Percentiles rank a stretch among this genome's conserved stretches.
Conservation (phyloP, 2,113 vertebrate species). For the Dromaius novaehollandiae region DNA sequence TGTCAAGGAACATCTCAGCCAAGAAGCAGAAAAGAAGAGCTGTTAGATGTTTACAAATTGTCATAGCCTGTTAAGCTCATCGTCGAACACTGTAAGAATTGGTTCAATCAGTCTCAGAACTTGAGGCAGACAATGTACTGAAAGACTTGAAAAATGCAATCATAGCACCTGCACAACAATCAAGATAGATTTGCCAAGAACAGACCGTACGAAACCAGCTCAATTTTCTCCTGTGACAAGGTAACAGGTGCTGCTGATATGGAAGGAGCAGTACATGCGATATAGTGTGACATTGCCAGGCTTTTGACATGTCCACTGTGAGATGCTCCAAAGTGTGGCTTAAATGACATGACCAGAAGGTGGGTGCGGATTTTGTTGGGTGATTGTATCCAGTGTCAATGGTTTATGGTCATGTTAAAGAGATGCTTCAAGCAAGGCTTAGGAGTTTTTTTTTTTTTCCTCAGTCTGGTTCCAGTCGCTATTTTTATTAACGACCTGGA, state of each 20-base stretch:
- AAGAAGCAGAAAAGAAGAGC: not conserved
- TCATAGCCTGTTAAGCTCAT: not conserved
- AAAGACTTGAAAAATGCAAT: not conserved
- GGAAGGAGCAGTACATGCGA: not conserved
- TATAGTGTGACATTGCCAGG: not conserved
- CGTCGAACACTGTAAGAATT: not conserved
- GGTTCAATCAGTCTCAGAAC: not conserved
- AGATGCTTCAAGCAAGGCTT: not conserved
- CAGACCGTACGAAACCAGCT: not conserved
- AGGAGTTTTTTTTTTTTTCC: not conserved
- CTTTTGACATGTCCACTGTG: not conserved
- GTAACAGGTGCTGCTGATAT: not conserved
- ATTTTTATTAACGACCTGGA: not conserved
- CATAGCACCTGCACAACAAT: not conserved
- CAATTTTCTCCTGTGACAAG: not conserved
- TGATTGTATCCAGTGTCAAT: not conserved
- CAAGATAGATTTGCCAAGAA: not conserved
- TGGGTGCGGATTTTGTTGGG: not conserved
- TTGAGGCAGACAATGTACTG: not conserved
- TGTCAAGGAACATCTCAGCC: not conserved
- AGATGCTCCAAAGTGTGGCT: rapidly evolving
- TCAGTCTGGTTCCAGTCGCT: not conserved
- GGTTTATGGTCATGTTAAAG: not conserved
- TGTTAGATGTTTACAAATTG: not conserved
- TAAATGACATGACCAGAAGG: not conserved